Conservation (phyloP, 2,113 vertebrate genomes). For the Nothoprocta perdicaria region DNA sequence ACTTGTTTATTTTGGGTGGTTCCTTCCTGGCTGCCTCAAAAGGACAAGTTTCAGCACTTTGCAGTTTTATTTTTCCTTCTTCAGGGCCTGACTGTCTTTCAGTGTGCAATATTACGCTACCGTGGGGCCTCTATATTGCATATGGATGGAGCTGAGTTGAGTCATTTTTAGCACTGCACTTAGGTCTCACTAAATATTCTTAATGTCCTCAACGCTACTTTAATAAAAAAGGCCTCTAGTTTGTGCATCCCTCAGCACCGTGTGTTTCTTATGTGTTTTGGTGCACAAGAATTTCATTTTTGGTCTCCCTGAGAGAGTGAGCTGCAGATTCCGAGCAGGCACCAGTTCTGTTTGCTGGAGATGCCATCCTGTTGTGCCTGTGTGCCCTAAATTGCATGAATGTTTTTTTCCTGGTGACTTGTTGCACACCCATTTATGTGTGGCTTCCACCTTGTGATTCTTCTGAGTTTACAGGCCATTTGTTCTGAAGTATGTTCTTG, state of each 20-base stretch:
- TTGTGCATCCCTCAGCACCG: background rate
- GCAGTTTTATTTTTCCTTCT: background rate
- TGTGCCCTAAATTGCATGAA: background rate
- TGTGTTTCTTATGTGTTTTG: background rate
- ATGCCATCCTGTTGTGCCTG: background rate
- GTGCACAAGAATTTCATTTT: background rate
- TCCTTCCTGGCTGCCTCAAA: background rate
- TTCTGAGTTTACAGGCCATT: background rate
- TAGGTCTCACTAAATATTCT: background rate
- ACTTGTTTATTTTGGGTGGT: background rate
- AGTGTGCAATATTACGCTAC: background rate
- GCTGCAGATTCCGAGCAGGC: background rate
- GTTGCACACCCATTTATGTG: background rate
- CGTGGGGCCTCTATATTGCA: background rate
- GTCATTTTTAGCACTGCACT: background rate
- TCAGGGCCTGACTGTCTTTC: background rate
- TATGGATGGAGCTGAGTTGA: background rate
- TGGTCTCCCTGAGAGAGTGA: background rate
- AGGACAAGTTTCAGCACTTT: background rate
- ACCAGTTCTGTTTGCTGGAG: background rate
- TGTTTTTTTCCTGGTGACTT: background rate
- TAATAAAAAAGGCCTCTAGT: background rate
- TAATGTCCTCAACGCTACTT: background rate
- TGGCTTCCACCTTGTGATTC: background rate
- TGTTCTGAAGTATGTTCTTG: background rate